A percentile compares a stretch with the other conserved stretches of the same genome.
Conservation (phyloP, 2,113 vertebrate species). For the Triplophysa tibetana region DNA sequence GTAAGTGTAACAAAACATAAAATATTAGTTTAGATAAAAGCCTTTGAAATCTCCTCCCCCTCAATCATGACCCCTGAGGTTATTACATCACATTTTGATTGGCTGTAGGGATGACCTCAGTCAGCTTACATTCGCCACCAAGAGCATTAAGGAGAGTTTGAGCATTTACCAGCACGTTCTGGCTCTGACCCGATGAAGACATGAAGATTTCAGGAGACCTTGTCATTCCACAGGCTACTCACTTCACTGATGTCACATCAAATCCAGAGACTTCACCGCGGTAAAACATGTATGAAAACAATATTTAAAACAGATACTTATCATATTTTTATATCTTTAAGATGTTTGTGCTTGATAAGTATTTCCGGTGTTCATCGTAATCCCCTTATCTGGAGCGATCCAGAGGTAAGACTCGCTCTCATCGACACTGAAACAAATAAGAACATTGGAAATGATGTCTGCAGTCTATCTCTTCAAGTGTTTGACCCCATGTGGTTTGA, state of each 20-base stretch:
- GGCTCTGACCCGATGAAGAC: slow-evolving; percentile 78
- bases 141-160: slow-evolving; percentile 94
- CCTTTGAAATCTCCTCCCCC: no score
- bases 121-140: slow-evolving; percentile 86
- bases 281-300: no score
- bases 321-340: slow-evolving; percentile 58
- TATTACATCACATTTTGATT: neutral
- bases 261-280: no score
- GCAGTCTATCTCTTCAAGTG: slow-evolving; percentile 68
- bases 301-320: neutral
- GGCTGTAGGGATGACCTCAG: slow-evolving; percentile 84
- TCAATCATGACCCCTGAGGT: no score
- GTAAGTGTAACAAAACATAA: no score
- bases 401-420: slow-evolving; percentile 72
- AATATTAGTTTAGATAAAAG: no score
- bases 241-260: neutral
- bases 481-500: slow-evolving; percentile 85
- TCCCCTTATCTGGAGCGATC: slow-evolving; percentile 82
- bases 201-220: slow-evolving; percentile 69
- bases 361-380: slow-evolving; percentile 91
- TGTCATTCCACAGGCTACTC: slow-evolving; percentile 79
- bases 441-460: neutral
- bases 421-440: neutral
- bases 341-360: slow-evolving; percentile 82
- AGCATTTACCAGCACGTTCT: slow-evolving; percentile 84